These are phyloP conservation scores for Rhodinocichla rosea DNA, from an alignment of 2,113 vertebrate species.

Conservation along the genomic window DNA sequence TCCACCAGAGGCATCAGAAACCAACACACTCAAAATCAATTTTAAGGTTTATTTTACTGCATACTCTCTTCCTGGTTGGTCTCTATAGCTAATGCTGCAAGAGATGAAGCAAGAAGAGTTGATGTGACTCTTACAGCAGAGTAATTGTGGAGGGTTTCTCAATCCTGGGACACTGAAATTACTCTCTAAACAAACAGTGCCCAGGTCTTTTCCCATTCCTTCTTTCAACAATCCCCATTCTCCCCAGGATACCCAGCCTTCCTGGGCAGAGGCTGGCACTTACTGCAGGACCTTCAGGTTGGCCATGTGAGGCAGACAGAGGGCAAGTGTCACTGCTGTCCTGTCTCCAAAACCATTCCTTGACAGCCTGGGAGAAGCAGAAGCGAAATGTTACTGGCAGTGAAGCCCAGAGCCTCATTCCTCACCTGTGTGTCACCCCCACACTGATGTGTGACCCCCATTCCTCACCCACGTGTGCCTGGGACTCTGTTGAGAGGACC, in stretches of 20 bases:
- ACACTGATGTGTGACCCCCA: background rate
- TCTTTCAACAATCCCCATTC: background rate
- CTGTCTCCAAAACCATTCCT: slow-evolving; percentile 72
- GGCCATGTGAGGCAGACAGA: slow-evolving; percentile 61
- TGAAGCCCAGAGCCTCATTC: background rate
- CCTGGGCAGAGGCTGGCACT: slow-evolving; percentile 46
- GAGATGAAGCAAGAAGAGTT: background rate
- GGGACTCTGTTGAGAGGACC: background rate
- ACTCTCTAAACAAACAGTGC: background rate
- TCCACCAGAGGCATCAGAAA: background rate
- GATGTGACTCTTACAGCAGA: background rate
- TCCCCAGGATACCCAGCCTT: background rate
- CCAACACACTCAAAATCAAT: background rate
- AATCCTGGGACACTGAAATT: background rate
- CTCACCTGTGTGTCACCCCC: background rate
- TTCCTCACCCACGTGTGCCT: background rate
- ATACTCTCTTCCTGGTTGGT: background rate
- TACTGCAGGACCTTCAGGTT: slow-evolving; percentile 80
- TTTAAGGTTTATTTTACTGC: background rate
- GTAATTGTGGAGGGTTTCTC: background rate
- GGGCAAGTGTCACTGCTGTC: slow-evolving; percentile 71
- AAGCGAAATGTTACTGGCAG: background rate
- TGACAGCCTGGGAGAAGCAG: slow-evolving; percentile 72
- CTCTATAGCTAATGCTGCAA: background rate
- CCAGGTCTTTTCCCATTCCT: background rate